A percentile compares a stretch with the other conserved stretches of the same genome.
These are phyloP conservation scores for Heteractis magnifica DNA, from an alignment of 92 coral and sea anemone species.

Conservation along the genomic window DNA sequence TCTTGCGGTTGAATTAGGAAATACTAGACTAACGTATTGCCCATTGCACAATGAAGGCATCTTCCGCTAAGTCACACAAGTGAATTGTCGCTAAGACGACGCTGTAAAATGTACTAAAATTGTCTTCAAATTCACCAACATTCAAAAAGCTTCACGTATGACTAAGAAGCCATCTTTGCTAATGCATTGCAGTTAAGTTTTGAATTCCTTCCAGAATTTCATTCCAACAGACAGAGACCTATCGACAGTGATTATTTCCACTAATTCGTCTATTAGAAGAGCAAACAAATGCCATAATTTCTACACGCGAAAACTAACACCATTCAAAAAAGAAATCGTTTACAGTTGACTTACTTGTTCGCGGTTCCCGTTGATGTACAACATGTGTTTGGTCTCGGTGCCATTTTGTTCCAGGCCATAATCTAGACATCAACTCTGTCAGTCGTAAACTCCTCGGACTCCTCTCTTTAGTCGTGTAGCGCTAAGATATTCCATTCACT, in stretches of 20 bases:
- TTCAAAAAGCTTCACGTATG: too few species aligned
- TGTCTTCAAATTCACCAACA: too few species aligned
- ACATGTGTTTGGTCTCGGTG: neutral
- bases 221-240: neutral
- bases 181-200: too few species aligned
- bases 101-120: too few species aligned
- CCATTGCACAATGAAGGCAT: too few species aligned
- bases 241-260: neutral
- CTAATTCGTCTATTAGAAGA: neutral
- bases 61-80: too few species aligned
- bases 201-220: neutral
- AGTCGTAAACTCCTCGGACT: neutral
- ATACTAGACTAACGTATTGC: too few species aligned
- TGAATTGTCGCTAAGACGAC: too few species aligned
- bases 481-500: neutral
- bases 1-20: too few species aligned
- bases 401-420: neutral
- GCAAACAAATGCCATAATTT: neutral
- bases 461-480: neutral
- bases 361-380: neutral
- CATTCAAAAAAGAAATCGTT: neutral
- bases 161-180: too few species aligned
- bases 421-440: neutral
- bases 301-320: neutral
- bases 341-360: neutral